Conservation (phyloP, 2,888 invertebrate genomes). For the Epinotia nisella region DNA sequence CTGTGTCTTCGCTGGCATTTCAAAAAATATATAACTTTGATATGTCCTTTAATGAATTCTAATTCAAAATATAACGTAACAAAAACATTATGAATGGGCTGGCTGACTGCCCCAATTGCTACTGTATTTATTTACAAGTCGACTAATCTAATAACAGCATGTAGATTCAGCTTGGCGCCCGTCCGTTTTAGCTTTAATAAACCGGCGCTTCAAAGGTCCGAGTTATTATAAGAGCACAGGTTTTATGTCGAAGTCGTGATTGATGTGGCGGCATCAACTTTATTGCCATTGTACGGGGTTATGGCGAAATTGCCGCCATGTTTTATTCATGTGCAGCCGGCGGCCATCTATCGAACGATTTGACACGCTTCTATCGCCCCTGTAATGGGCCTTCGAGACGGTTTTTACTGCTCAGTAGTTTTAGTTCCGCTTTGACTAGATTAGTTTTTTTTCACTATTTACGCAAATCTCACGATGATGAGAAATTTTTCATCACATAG, state of each 20-base stretch:
- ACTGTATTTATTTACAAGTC: neutral
- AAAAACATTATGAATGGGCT: neutral
- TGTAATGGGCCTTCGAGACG: conserved; percentile 23
- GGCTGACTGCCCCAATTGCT: neutral
- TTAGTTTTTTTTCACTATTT: neutral
- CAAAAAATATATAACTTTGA: neutral
- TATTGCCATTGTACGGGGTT: conserved; percentile 43
- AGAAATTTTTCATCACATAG: neutral
- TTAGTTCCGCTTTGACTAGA: conserved; percentile 1
- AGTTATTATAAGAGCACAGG: conserved; percentile 33
- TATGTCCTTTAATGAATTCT: neutral
- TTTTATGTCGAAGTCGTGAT: conserved; percentile 43
- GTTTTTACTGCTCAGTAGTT: conserved; percentile 35
- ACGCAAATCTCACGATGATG: neutral
- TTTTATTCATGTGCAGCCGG: conserved; percentile 43
- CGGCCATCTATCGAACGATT: conserved; percentile 45
- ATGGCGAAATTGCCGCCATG: conserved; percentile 42
- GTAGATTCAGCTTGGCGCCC: conserved; percentile 22
- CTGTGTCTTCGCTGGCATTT: neutral
- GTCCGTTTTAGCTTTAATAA: conserved; percentile 28
- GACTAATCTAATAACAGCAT: conserved; percentile 14
- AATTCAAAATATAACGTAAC: neutral
- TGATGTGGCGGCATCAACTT: conserved; percentile 43
- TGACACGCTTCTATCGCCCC: conserved; percentile 44
- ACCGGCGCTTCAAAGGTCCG: conserved; percentile 37